A percentile compares a stretch with the other conserved stretches of the same genome.
Conservation (phyloP, 2,888 invertebrate species). For the Alentia gelatinosa region DNA sequence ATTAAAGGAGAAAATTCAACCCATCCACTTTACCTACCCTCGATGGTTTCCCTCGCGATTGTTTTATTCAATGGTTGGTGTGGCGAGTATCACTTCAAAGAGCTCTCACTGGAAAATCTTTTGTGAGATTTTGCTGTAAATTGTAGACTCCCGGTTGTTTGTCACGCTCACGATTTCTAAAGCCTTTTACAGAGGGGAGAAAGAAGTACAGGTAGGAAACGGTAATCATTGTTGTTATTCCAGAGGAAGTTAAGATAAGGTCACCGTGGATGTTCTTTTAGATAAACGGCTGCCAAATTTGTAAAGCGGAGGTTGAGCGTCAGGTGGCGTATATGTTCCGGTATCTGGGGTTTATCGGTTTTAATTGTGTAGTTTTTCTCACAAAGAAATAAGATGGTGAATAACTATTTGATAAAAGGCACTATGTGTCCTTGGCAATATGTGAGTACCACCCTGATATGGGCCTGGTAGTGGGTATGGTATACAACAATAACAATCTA, state of each 20-base stretch:
- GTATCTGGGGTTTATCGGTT: too few relatives aligned
- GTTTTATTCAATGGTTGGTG: neutral
- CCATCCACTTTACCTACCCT: neutral
- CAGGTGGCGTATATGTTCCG: too few relatives aligned
- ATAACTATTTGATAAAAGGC: too few relatives aligned
- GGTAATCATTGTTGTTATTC: neutral
- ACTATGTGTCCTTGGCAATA: too few relatives aligned
- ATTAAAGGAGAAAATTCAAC: neutral
- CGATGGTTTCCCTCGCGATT: neutral
- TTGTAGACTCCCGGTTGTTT: neutral
- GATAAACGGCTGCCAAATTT: too few relatives aligned
- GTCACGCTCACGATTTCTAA: neutral
- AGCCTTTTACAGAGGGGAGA: neutral
- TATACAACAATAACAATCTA: too few relatives aligned
- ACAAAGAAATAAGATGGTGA: too few relatives aligned
- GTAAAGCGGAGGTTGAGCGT: too few relatives aligned
- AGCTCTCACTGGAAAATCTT: neutral
- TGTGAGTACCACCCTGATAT: too few relatives aligned
- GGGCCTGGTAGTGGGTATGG: too few relatives aligned
- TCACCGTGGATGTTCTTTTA: too few relatives aligned
- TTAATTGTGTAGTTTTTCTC: too few relatives aligned
- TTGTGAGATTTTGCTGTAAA: neutral
- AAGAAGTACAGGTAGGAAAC: neutral
- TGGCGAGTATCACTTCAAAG: neutral
- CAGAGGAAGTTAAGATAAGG: neutral